A percentile compares a stretch with the other conserved stretches of the same genome.
phyloP scores from a whole-genome alignment of 2,888 invertebrate species.

The Drosophila subsilvestris region DNA sequence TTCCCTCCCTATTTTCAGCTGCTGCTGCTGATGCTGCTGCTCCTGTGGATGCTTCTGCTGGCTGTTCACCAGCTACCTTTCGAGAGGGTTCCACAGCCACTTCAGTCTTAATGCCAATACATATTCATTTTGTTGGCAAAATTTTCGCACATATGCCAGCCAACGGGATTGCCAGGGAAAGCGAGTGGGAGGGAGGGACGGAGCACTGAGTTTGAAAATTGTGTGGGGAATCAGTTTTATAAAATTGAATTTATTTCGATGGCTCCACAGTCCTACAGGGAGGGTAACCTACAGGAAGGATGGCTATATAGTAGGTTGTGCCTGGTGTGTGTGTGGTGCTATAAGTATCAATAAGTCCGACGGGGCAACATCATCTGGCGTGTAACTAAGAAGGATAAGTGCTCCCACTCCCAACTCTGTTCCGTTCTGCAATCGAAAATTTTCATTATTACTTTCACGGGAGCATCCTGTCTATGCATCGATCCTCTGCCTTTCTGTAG shows the following conservation, averaged over 20 bases:
- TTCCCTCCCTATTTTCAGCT: conserved; percentile 25
- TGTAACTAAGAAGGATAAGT: conserved; percentile 80
- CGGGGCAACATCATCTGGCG: conserved; percentile 56
- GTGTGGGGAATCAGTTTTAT: conserved; percentile 79
- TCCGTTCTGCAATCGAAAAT: conserved; percentile 56
- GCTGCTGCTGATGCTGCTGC: conserved; percentile 26
- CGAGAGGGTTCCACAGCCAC: conserved; percentile 36
- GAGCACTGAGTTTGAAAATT: conserved; percentile 56
- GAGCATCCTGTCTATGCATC: conserved; percentile 32
- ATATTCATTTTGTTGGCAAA: conserved; percentile 71
- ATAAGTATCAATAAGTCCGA: conserved; percentile 75
- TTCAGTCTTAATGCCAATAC: conserved; percentile 76
- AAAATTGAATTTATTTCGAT: conserved; percentile 79
- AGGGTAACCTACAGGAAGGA: conserved; percentile 30
- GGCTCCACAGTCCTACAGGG: conserved; percentile 56
- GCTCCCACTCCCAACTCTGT: conserved; percentile 21
- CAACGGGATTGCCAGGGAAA: conserved; percentile 7
- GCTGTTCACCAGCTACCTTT: conserved; percentile 47
- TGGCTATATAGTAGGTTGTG: neutral
- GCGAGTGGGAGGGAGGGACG: neutral
- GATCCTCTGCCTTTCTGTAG: conserved; percentile 5
- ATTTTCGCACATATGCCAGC: conserved; percentile 74
- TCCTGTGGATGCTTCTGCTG: conserved; percentile 36
- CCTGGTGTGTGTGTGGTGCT: conserved; percentile 58
- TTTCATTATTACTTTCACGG: conserved; percentile 70